A percentile compares a stretch with the other conserved stretches of the same genome.
Conservation (phyloP, 2,888 invertebrate species). For the Xestia rhomboidea region DNA sequence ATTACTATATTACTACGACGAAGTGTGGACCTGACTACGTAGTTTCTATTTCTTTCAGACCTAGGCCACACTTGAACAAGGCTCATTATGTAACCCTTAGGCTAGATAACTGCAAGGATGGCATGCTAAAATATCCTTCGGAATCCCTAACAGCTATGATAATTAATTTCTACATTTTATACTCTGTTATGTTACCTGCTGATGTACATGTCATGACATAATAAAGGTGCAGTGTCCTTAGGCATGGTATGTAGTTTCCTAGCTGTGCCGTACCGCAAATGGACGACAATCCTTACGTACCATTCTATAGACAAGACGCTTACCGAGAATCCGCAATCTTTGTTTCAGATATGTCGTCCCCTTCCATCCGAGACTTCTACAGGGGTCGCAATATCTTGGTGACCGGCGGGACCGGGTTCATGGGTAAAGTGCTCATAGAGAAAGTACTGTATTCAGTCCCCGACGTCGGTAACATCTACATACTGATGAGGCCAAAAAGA, state of each 20-base stretch:
- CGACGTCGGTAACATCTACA: conserved; percentile 91
- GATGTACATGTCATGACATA: background rate
- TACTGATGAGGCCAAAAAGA: conserved; percentile 91
- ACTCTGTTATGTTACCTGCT: background rate
- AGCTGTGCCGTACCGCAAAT: background rate
- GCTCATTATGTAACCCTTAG: background rate
- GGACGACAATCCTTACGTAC: background rate
- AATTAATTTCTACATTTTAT: background rate
- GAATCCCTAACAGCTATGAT: background rate
- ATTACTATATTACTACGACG: too few species aligned
- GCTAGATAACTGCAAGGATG: background rate
- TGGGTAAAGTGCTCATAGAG: conserved; percentile 92
- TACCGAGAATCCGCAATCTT: background rate
- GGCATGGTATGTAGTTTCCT: background rate
- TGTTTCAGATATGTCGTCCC: conserved; percentile 82
- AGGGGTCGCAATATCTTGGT: conserved; percentile 90
- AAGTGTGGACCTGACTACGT: background rate
- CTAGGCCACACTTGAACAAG: background rate
- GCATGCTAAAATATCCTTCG: background rate
- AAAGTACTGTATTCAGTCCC: conserved; percentile 92
- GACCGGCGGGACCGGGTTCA: conserved; percentile 92
- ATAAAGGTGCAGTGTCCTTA: background rate
- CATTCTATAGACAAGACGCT: background rate
- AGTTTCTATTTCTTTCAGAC: background rate
- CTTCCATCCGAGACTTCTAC: conserved; percentile 90